Conservation (phyloP, 2,113 vertebrate genomes). For the Sebastes schlegelii region DNA sequence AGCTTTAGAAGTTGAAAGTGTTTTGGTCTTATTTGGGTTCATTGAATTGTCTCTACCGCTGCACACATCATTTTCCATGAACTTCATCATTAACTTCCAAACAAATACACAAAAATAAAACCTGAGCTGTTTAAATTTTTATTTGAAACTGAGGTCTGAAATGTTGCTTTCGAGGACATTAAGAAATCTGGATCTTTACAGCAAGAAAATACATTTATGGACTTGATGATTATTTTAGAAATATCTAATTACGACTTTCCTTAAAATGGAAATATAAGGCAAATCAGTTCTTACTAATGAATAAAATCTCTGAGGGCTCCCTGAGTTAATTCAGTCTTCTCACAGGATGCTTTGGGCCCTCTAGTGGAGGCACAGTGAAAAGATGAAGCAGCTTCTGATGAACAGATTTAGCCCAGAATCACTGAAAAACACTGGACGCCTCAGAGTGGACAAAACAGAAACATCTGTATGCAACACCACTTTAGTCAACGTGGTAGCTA, state of each 20-base stretch:
- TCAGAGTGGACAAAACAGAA: background rate
- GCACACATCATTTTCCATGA: too few species aligned
- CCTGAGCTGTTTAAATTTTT: background rate
- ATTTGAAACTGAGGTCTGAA: background rate
- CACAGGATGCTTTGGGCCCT: constrained; percentile 35
- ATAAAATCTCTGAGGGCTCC: background rate
- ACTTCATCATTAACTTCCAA: background rate
- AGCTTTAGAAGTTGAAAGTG: background rate
- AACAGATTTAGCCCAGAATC: background rate
- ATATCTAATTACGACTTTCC: background rate
- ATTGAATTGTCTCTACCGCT: background rate
- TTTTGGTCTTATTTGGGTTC: background rate
- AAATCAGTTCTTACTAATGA: constrained; percentile 1
- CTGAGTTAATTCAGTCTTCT: background rate
- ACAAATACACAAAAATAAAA: background rate
- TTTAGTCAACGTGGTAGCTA: background rate
- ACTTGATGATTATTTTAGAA: background rate
- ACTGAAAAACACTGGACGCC: background rate
- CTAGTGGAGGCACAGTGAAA: constrained; percentile 53
- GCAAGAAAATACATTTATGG: background rate
- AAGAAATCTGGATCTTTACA: background rate
- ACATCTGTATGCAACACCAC: background rate
- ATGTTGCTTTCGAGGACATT: background rate
- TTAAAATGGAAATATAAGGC: background rate
- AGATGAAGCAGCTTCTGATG: background rate